Conservation (phyloP, 2,888 invertebrate genomes). For the Hemaris fuciformis region DNA sequence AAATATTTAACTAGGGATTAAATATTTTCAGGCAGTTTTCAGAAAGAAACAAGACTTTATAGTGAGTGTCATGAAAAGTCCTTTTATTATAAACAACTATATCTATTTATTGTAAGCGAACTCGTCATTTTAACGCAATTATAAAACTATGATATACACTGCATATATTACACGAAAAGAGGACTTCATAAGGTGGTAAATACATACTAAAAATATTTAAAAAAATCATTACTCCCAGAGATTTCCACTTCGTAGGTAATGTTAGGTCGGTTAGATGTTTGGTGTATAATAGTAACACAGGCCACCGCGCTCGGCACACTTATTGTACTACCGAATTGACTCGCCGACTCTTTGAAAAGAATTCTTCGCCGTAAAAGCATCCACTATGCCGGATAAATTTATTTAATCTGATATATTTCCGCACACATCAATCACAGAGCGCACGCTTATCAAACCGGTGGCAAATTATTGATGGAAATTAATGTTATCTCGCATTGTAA, state of each 20-base stretch:
- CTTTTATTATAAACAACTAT: no score
- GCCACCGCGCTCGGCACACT: slow-evolving; percentile 23
- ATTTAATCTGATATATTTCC: slow-evolving; percentile 69
- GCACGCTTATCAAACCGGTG: slow-evolving; percentile 35
- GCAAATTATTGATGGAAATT: slow-evolving; percentile 47
- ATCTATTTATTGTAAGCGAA: no score
- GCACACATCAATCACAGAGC: slow-evolving; percentile 64
- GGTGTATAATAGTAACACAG: neutral
- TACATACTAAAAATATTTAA: no score
- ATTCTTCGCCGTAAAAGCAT: slow-evolving; percentile 65
- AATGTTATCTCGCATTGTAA: slow-evolving; percentile 27
- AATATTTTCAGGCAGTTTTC: no score
- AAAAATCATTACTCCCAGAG: neutral
- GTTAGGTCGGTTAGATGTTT: neutral
- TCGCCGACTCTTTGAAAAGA: slow-evolving; percentile 57
- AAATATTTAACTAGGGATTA: no score
- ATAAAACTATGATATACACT: no score
- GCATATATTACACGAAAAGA: no score
- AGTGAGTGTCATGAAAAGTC: no score
- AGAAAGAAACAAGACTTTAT: no score
- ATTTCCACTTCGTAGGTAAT: neutral
- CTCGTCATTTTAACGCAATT: no score
- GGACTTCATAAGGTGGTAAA: no score
- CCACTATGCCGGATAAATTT: slow-evolving; percentile 59
- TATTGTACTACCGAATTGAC: slow-evolving; percentile 73